Evolutionary conservation across 2,888 invertebrate genomes (phyloP), one percentile per base, ranked within the genome.

Genomic region (Leptinotarsa haldemani): DNA sequence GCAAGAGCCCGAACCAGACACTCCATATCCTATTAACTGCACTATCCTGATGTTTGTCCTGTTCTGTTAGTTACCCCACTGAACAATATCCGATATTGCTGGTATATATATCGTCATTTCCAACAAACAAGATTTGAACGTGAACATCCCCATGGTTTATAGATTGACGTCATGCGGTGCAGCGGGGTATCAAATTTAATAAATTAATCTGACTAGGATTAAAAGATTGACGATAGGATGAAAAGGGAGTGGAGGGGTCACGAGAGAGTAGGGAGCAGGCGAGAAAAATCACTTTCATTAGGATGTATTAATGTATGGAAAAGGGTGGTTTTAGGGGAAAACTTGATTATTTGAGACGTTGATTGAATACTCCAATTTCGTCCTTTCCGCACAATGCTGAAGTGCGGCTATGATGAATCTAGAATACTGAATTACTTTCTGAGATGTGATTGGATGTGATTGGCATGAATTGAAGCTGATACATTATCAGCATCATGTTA

Each of bases 1-100:
- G n/a, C 40, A 16, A 61, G 61, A 61, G 61, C 25, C 25, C 61
- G n/a, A 30, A 69, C 78, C 75, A 77, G 78, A 82, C 83, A 82
- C 80, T 82, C 74, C 67, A 80, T 82, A 84, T 83, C 83, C 82
- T 81, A 83, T 83, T 84, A 84, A 81, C 74, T 76, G 67, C 71
- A 70, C 70, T 72, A 72, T 76, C 68, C 67, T 48, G 71, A 74
- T 76, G 72, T 69, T 72, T 72, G 46, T 65, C 67, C 61, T 64
- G 64, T 69, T 56, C 68, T 13, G 69, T 72, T 53, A 53, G 53
- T n/a, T 46, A 66, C 65, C 61, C 61, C 61, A 61, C 13, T 61
- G 61, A 61, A 61, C 61, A 61, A 61, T 61, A 61, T 61, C 61
- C n/a, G 30, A 40, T 61, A 61, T 61, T 61, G n/a, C 61, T 61